Base-by-base conservation (phyloP, 2,113 vertebrate genomes). In the Notothenia coriiceps region DNA sequence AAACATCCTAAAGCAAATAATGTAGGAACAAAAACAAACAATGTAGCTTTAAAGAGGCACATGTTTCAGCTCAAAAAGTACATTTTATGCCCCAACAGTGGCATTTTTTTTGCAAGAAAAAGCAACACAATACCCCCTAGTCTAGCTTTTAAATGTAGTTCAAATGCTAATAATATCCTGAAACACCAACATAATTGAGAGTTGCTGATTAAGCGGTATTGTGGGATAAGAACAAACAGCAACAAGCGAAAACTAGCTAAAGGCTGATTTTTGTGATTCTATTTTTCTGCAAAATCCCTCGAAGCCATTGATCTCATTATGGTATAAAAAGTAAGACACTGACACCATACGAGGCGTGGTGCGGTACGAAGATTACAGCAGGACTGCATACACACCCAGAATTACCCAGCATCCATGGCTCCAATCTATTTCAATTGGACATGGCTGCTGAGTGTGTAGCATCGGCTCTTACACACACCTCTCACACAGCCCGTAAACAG, bases 401-500 rank as follows among this genome's bases (percentile, higher is more conserved):
- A 82, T 81, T 64, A 91, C 79, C 70, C 80, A 43, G 79, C 72
- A 64, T 80, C 79, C 72, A 78, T 17, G 76, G 84, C 86, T 88
- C 86, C 89, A 91, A 92, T 93, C 89, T 93, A 91, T 90, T 91
- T 70, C 86, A 79, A 92, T 92, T 92, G 88, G 92, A 91, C 88
- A 92, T 83, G 92, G 92, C 92, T 92, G 85, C 79, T 43, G 81
- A 73, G 72, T 74, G 70, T 78, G 86, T 79, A 74, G 77, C 84
- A 47, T 67, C 40, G 18, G 14, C 76, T 61, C 74, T 83, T 51
- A 79, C 82, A 86, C 83, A 86, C 86, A 77, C 76, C 46, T 68
- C 87, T 83, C 59, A 52, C 69, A 33, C 69, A 33, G 70, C 50
- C 61, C 14, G 59, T 85, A 84, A 87, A 88, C 88, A 83, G 35